Base-by-base conservation (phyloP, 2,888 invertebrate genomes). In the Trichogramma evanescens region DNA sequence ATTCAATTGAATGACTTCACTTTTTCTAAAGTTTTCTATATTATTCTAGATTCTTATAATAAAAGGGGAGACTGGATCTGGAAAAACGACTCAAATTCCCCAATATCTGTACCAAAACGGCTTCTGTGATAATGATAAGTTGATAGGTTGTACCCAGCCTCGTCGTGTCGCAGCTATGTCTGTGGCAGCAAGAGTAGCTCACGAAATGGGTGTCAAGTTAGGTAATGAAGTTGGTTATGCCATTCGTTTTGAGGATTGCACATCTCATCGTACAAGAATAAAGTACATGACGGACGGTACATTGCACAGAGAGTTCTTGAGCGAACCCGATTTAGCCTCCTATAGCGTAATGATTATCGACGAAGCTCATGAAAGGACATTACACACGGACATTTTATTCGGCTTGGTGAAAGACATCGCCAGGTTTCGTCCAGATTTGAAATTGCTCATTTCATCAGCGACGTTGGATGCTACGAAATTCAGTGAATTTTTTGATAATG, bases 231-330 rank as follows among this genome's bases (percentile, higher is more conserved):
- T 93, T 54, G 89, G 90, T 4, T 90, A 90, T 69, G 89, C 89
- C 66, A 99, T 99, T 71, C 85, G 99, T 69, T 99, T 99, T 82
- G 99, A 99, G 81, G 99, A 99, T 76, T 99, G 98, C 75, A 98
- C 98, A 1, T 96, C 96, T 4, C 97, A 98, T 77, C 83, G 96
- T 67, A 99, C 99, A 6, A 83, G 94, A 26, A 86, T 99, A 54
- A 99, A 99, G 79, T 99, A 99, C 75, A 98, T 99, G 98, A 99
- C 99, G 42, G 99, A 99, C 80, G 99, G 99, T 72, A 99, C 98
- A 73, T 79, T 99, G 50, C 91, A 99, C 66, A 82, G 99, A 72
- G 99, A 99, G 80, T 99, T 99, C 78, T 83, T 99, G 3, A 92
- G 94, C 50, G 98, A 99, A 78, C 99, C 99, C 1, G 97, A 97